Evolutionary conservation across 2,888 invertebrate genomes (phyloP).

Genomic region (Ellobium chinense): DNA sequence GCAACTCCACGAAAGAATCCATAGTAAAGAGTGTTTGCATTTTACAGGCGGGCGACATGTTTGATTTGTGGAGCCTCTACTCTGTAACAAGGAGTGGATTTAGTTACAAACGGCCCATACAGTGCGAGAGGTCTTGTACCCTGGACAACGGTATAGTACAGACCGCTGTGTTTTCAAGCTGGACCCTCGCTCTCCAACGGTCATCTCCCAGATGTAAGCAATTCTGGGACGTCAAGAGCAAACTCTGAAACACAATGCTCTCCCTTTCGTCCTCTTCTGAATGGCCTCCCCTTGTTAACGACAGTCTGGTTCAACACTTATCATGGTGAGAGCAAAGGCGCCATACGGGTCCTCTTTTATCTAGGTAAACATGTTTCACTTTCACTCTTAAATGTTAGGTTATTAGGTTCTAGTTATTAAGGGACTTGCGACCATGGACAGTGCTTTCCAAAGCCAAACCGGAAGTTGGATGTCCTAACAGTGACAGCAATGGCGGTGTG

Average conservation of each 20-base stretch:
- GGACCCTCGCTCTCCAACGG: neutral
- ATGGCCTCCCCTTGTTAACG: neutral
- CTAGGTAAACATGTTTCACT: too few relatives aligned
- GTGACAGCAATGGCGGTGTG: too few relatives aligned
- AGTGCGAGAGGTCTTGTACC: neutral
- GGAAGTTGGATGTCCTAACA: too few relatives aligned
- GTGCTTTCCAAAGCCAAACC: too few relatives aligned
- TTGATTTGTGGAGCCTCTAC: neutral
- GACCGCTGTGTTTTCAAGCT: neutral
- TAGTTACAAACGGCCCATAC: neutral
- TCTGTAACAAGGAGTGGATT: neutral
- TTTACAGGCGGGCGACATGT: constrained; percentile 7
- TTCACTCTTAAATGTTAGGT: too few relatives aligned
- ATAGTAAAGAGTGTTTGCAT: constrained; percentile 8
- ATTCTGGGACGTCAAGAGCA: neutral
- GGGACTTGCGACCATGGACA: too few relatives aligned
- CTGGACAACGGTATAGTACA: neutral
- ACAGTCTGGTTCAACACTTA: neutral
- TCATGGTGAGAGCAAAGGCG: too few relatives aligned
- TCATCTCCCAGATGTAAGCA: neutral
- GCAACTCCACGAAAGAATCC: neutral
- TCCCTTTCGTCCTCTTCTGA: neutral
- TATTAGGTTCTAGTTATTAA: too few relatives aligned
- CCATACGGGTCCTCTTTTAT: too few relatives aligned
- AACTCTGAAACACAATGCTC: neutral